These are phyloP conservation scores for Amyelois transitella DNA, from an alignment of 1,140 invertebrate genomes.

Conservation along the genomic window DNA sequence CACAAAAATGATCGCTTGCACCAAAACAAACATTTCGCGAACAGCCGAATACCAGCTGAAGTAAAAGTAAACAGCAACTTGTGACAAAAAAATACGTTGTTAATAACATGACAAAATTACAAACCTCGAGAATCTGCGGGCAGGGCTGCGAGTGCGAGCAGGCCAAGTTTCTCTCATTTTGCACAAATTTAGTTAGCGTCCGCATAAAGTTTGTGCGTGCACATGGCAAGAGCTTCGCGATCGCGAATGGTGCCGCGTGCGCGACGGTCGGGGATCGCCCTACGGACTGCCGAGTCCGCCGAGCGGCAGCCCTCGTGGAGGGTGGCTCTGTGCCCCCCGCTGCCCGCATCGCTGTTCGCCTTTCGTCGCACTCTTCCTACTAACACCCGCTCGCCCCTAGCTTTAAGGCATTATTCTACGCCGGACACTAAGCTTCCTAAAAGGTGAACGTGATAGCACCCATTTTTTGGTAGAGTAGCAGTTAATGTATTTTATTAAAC, in stretches of 20 bases:
- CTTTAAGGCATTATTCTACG: slow-evolving; percentile 12
- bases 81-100: slow-evolving; percentile 1
- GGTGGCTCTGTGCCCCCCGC: background rate
- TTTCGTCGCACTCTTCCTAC: background rate
- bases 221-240: slow-evolving; percentile 28
- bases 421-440: slow-evolving; percentile 17
- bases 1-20: slow-evolving; percentile 8
- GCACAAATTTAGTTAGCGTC: slow-evolving; percentile 25
- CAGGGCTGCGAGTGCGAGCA: slow-evolving; percentile 4
- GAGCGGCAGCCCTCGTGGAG: slow-evolving; percentile 4
- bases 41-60: background rate
- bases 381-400: slow-evolving; percentile 7
- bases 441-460: slow-evolving; percentile 10
- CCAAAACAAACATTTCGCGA: slow-evolving; percentile 12
- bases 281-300: slow-evolving; percentile 4
- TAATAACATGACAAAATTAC: background rate
- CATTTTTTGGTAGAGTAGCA: background rate
- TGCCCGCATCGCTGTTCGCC: slow-evolving; percentile 2
- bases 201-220: slow-evolving; percentile 41
- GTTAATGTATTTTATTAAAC: no score
- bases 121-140: slow-evolving; percentile 9
- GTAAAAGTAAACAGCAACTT: slow-evolving; percentile 4
- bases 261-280: slow-evolving; percentile 18
- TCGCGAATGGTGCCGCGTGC: background rate
- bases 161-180: slow-evolving; percentile 28